Evolutionary conservation across 2,797 vertebrate species (phyloP), one percentile per base, ranked within the genome.

Genomic region (Lateolabrax maculatus): DNA sequence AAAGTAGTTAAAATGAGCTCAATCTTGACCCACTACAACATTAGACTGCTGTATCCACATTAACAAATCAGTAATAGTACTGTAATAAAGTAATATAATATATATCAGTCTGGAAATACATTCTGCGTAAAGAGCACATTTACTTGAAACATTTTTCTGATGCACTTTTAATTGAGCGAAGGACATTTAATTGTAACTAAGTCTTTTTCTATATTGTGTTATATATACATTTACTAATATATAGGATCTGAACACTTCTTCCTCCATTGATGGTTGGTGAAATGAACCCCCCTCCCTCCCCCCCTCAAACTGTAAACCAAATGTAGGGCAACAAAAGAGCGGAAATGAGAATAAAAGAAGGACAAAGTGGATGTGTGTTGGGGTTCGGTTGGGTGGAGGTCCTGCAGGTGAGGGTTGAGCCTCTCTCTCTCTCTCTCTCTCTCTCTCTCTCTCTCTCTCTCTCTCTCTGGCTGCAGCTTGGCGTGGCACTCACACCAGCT

Each of bases 361-460:
- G 70, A 55, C 19, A 58, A 75, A 67, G 80, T 23, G 73, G 68
- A 60, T 71, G 72, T 37, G 57, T 64, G 77, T 41, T 63, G 58
- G 55, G 69, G 69, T 78, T 8, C 62, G 68, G 23, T 61, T 65
- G 60, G 71, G 48, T 83, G 88, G 71, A 84, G 75, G 77, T 90
- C 81, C 73, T 77, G 87, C 92, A 93, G 92, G 93, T 93, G 93
- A 93, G 75, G 79, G 53, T 39, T 61, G 68, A 48, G 65, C 75
- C 81, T 37, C 48, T 5, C 60, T 62, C 36, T 51, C 62, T 18
- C 25, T 18, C 4, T 55, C 16, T 52, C 41, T n/a, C 44, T 43
- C 27, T 52, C 49, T 60, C 69, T 61, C 52, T 18, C 4, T 55
- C 16, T 52, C 41, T n/a, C 44, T 43, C 27, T 52, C 49, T 60